Base-by-base conservation (phyloP, 2,888 invertebrate species). In the Alloscopus bannaensis region DNA sequence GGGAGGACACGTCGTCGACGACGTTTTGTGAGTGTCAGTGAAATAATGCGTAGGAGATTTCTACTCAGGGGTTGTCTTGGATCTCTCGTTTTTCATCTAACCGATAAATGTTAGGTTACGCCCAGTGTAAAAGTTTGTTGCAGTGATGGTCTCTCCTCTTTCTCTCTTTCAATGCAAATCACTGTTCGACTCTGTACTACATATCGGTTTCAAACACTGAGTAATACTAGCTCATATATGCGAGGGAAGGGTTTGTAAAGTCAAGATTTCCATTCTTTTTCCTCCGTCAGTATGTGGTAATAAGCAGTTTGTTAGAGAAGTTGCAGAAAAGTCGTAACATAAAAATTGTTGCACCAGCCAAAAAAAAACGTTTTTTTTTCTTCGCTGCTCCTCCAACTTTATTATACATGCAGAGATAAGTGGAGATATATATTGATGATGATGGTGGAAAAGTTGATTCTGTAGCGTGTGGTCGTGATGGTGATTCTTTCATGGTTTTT, bases 321-420 rank as follows among this genome's bases (percentile, higher is more conserved):
- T 68, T 75, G 71, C 71, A 65, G 65, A 77, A 72, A 77, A 45
- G 78, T 59, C 71, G 52, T 78, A 78, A 78, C 78, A 78, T 78
- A 71, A 71, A 78, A 78, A 78, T 66, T 78, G 78, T 78, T 78
- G 78, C 66, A 66, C 78, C 65, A 78, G 78, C 59, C 78, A 60
- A 78, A 78, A 78, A 31, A n/a, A 66, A 31, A 57, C 57, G 29
- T 52, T 50, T 57, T n/a, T 4, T n/a, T n/a, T n/a, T n/a, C n/a
- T n/a, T n/a, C n/a, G n/a, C n/a, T n/a, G n/a, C n/a, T n/a, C n/a
- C n/a, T n/a, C n/a, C n/a, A n/a, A n/a, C n/a, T n/a, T n/a, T n/a
- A n/a, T n/a, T n/a, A n/a, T n/a, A n/a, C n/a, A n/a, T n/a, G n/a
- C n/a, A n/a, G n/a, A n/a, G n/a, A n/a, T n/a, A n/a, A n/a, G n/a